Percentiles rank a stretch among this genome's conserved stretches.
Evolutionary conservation across 2,113 vertebrate genomes (phyloP).

Genomic region (Pampusana beccarii): DNA sequence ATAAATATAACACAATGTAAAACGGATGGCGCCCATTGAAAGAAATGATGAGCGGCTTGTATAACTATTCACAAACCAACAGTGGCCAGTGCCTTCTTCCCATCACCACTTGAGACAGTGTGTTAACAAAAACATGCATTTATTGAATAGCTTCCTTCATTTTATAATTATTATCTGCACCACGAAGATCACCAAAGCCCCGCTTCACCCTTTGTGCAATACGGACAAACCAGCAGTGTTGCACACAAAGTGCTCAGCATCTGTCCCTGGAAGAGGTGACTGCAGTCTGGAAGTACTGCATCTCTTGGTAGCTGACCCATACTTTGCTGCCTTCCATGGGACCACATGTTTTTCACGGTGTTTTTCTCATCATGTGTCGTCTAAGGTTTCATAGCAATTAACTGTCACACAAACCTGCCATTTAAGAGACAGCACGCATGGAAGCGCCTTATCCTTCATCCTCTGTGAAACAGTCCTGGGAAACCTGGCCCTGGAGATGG

Average conservation of each 20-base stretch:
- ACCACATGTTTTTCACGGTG: rapidly evolving
- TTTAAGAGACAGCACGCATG: neutral
- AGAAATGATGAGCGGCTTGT: neutral
- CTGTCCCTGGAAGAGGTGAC: neutral
- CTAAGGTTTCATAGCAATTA: neutral
- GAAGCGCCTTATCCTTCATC: neutral
- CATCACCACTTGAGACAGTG: neutral
- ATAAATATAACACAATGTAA: neutral
- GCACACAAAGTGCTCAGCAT: neutral
- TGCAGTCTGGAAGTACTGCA: neutral
- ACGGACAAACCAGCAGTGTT: neutral
- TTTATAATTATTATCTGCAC: neutral
- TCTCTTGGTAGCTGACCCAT: neutral
- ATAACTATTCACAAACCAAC: neutral
- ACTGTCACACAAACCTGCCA: too few species aligned
- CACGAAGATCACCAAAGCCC: neutral
- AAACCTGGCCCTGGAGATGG: neutral
- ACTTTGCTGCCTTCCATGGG: neutral
- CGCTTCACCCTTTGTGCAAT: neutral
- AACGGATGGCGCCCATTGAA: neutral
- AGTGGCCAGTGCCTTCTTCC: neutral
- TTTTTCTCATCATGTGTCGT: neutral
- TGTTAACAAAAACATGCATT: neutral
- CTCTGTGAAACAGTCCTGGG: neutral
- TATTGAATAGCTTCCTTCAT: neutral